These are phyloP conservation scores for Pachyrhynchus sulphureomaculatus DNA, from an alignment of 1,140 invertebrate genomes.

Conservation along the genomic window DNA sequence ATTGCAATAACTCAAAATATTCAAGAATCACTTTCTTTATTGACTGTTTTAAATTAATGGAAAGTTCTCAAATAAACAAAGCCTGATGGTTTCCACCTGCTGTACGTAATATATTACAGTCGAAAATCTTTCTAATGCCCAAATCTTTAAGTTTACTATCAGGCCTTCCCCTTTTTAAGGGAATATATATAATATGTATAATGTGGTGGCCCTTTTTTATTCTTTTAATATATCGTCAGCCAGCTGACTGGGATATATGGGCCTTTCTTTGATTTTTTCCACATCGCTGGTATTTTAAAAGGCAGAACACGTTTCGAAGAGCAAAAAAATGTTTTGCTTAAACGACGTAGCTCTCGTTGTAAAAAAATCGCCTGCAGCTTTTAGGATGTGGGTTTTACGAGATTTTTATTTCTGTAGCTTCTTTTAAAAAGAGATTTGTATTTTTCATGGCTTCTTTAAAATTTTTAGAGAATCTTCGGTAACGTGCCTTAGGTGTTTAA, in stretches of 20 bases:
- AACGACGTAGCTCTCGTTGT: constrained; percentile 3
- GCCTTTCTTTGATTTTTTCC: constrained; percentile 6
- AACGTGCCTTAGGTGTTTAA: too few relatives aligned
- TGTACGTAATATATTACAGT: too few relatives aligned
- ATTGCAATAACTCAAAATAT: too few relatives aligned
- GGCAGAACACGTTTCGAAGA: constrained; percentile 16
- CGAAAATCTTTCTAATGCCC: too few relatives aligned
- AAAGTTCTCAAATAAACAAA: too few relatives aligned
- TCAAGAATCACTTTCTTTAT: too few relatives aligned
- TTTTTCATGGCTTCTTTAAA: too few relatives aligned
- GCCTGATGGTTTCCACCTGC: too few relatives aligned
- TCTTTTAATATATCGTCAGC: constrained; percentile 29
- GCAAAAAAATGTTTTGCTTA: constrained; percentile 27
- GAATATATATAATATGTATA: constrained; percentile 16
- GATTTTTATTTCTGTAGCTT: constrained; percentile 11
- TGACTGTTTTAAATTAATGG: too few relatives aligned
- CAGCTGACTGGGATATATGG: constrained; percentile 19
- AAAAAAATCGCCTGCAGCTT: constrained; percentile 14
- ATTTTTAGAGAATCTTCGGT: too few relatives aligned
- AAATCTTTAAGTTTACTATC: background rate
- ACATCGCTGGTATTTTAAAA: constrained; percentile 16
- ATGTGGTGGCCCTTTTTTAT: constrained; percentile 12
- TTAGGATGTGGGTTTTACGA: constrained; percentile 9
- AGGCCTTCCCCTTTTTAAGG: background rate
- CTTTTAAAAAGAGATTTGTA: too few relatives aligned